Percentiles rank a stretch among this genome's conserved stretches.
Evolutionary conservation across 2,113 vertebrate species (phyloP).

Genomic region (Barbus barbus): DNA sequence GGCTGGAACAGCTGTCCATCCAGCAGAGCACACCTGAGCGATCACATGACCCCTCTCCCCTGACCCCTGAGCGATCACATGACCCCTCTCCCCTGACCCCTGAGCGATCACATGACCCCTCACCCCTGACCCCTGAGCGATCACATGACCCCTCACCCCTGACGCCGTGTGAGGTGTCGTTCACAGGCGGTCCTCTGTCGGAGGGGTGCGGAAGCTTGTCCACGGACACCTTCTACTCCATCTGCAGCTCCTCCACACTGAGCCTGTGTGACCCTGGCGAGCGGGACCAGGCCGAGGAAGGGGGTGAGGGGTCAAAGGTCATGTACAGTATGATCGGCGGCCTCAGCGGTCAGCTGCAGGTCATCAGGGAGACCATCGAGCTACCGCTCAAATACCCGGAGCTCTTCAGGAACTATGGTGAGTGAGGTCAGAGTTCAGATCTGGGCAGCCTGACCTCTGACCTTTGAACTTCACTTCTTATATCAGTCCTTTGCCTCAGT

Average conservation of each 20-base stretch:
- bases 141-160: no score
- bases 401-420: slow-evolving; percentile 89
- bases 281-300: slow-evolving; percentile 29
- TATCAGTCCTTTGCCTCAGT: no score
- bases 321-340: slow-evolving; percentile 94
- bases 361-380: slow-evolving; percentile 89
- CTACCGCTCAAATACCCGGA: slow-evolving; percentile 89
- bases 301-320: slow-evolving; percentile 69
- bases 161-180: not conserved
- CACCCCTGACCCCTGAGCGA: not conserved
- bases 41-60: no score
- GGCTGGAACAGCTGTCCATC: slow-evolving; percentile 78
- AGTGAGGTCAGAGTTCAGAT: slow-evolving; percentile 13
- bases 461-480: not conserved
- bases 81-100: slow-evolving; percentile 5
- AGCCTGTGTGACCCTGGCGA: slow-evolving; percentile 63
- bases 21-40: slow-evolving; percentile 75
- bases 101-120: not conserved
- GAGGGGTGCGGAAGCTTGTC: slow-evolving; percentile 50
- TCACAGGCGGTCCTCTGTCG: slow-evolving; percentile 12
- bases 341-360: slow-evolving; percentile 81
- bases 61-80: no score
- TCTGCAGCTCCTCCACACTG: slow-evolving; percentile 80
- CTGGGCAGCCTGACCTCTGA: not conserved
- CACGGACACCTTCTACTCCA: slow-evolving; percentile 82